Base-by-base conservation (phyloP, 2,113 vertebrate species). In the Strix uralensis region DNA sequence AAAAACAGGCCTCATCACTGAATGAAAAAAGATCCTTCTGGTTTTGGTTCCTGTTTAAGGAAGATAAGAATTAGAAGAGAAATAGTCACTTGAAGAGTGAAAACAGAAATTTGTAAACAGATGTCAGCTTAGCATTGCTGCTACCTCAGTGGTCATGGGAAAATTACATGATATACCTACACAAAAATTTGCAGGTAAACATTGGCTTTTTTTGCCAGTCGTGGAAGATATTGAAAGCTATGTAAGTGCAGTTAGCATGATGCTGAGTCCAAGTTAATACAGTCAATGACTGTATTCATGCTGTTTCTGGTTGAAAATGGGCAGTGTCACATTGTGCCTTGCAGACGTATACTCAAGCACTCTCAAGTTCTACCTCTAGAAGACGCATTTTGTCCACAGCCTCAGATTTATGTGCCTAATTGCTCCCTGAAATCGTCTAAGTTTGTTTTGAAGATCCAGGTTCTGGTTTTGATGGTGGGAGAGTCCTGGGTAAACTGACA, bases 11-110 rank as follows among this genome's bases (percentile, higher is more conserved):
- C 22, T 42, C 46, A 58, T 38, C 44, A 72, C 12, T 46, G 27
- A 62, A 79, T 49, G 78, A 79, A 54, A 74, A 93, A 85, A 44
- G 23, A n/a, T 62, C 42, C 40, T 92, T 74, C 66, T 65, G 26
- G 3, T 46, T 92, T 79, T 59, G 47, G 20, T 74, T 94, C n/a
- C 86, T 90, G 38, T 54, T 72, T 59, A 63, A 75, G 52, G n/a
- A 82, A 88, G 88, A 81, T 92, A 90, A 92, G 66, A 82, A 86
- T 82, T 95, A 81, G 22, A 85, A 88, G 40, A 90, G 38, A 88
- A 78, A 26, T 29, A 74, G 49, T 74, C 13, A 61, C 46, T 21
- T 84, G 55, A 82, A 78, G 30, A 75, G 6, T 32, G 42, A 93
- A 93, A 87, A 55, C 6, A 85, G 25, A 90, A 88, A 75, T 92